Evolutionary conservation across 2,888 invertebrate species (phyloP).

Genomic region (Axea sp.): DNA sequence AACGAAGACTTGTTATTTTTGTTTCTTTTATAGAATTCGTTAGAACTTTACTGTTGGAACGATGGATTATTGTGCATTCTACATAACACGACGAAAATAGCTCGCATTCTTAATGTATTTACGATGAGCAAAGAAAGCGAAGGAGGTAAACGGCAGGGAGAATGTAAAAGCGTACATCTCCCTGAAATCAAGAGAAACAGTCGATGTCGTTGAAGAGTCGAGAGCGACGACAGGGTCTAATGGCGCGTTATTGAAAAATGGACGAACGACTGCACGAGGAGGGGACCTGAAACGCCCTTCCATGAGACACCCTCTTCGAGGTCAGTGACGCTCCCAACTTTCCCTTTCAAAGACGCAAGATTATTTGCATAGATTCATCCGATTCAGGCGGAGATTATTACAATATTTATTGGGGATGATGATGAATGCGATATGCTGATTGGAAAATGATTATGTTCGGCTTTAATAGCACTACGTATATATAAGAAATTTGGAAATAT

Average conservation of each 20-base stretch:
- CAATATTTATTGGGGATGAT: slow-evolving; percentile 32
- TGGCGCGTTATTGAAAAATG: slow-evolving; percentile 61
- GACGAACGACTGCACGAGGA: slow-evolving; percentile 49
- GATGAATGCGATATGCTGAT: slow-evolving; percentile 29
- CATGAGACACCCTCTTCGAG: slow-evolving; percentile 48
- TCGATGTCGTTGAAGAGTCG: slow-evolving; percentile 21
- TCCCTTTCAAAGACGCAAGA: slow-evolving; percentile 39
- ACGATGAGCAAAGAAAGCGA: slow-evolving; percentile 14
- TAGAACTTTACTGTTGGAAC: no score
- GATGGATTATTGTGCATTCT: no score
- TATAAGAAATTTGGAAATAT: no score
- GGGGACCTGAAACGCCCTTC: slow-evolving; percentile 58
- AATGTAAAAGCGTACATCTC: slow-evolving; percentile 15
- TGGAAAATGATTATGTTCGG: slow-evolving; percentile 27
- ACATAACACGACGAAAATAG: no score
- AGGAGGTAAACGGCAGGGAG: slow-evolving; percentile 2
- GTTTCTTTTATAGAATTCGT: no score
- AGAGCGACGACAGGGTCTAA: slow-evolving; percentile 38
- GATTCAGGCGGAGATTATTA: slow-evolving; percentile 6
- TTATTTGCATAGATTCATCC: slow-evolving; percentile 44
- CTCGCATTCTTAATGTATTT: no score
- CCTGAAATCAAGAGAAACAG: slow-evolving; percentile 24
- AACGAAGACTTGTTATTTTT: no score
- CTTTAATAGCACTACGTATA: no score
- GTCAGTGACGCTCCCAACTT: slow-evolving; percentile 51